Evolutionary conservation across 1,140 invertebrate species (phyloP), one percentile per base, ranked within the genome.

Genomic region (Notospermus geniculatus): DNA sequence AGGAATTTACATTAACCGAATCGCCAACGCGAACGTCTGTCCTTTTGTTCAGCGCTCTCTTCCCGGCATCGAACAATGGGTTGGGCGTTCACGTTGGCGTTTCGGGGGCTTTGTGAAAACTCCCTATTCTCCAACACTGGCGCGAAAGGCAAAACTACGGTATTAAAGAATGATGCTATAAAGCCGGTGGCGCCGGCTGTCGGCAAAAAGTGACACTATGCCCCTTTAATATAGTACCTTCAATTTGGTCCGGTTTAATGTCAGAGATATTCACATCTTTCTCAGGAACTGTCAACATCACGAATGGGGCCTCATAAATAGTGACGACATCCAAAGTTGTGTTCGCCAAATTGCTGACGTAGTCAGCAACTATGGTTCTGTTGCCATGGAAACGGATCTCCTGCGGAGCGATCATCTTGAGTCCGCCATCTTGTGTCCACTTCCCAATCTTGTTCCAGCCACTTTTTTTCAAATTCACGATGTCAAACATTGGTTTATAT

Each of bases 371-470:
- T 23, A 23, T 50, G 4, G 46, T 7, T 27, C 46, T 19, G 25
- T 27, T n/a, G 9, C 46, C 46, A 4, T 23, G 25, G 19, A 50
- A 50, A 27, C 19, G n/a, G 46, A 50, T 50, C 5, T 50, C 25
- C 19, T 50, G 4, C 9, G 46, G 46, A n/a, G 25, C 19, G 19
- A n/a, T n/a, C 46, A 50, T 50, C n/a, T 50, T 27, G 19, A 50
- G 46, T 4, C 46, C 25, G 46, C 25, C 19, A 19, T 19, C n/a
- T 50, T 50, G n/a, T 19, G n/a, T 50, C 46, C 46, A 50, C 4
- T 27, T 50, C 46, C 46, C 46, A n/a, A 50, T n/a, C n/a, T 50
- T 50, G n/a, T 50, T 5, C 46, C 46, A 50, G 5, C 46, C 46
- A 27, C 4, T 7, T 50, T 19, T 5, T n/a, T 50, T 50, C n/a